phyloP scores from a whole-genome alignment of 2,888 invertebrate species.

The Thymelicus sylvestris region DNA sequence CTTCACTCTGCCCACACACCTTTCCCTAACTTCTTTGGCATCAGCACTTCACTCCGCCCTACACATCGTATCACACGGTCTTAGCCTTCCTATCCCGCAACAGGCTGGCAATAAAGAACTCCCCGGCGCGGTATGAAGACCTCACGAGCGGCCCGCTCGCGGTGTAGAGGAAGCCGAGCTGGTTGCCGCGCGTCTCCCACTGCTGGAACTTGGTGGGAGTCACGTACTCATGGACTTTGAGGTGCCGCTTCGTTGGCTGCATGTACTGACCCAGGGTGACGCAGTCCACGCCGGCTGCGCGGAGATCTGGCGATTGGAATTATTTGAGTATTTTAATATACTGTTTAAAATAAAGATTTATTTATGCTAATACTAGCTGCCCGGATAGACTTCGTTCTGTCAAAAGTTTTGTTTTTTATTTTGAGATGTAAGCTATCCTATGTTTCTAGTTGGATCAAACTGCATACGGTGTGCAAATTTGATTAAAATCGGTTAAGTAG shows the following conservation, averaged over 20 bases:
- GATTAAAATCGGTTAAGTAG: too few relatives aligned
- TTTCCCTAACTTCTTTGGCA: too few relatives aligned
- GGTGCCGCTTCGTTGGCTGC: constrained; percentile 98
- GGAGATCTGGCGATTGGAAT: constrained; percentile 86
- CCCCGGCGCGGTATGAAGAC: constrained; percentile 99
- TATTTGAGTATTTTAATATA: too few relatives aligned
- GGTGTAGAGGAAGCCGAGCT: constrained; percentile 97
- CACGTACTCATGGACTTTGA: constrained; percentile 97
- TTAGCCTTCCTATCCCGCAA: constrained; percentile 86
- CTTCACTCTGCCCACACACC: too few relatives aligned
- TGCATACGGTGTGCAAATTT: too few relatives aligned
- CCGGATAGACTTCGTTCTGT: too few relatives aligned
- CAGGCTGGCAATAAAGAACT: constrained; percentile 94
- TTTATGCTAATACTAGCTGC: too few relatives aligned
- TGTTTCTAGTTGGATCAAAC: too few relatives aligned
- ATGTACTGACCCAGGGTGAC: constrained; percentile 99
- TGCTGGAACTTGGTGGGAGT: constrained; percentile 96
- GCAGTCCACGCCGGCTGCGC: constrained; percentile 94
- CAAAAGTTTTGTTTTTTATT: too few relatives aligned
- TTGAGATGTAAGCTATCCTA: too few relatives aligned
- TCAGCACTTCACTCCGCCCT: not conserved
- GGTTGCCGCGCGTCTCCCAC: constrained; percentile 93
- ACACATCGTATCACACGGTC: constrained; percentile 56
- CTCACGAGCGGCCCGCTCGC: constrained; percentile 99
- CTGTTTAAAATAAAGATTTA: too few relatives aligned